Base-by-base conservation (phyloP, 2,797 vertebrate genomes). In the Triplophysa bombifrons region DNA sequence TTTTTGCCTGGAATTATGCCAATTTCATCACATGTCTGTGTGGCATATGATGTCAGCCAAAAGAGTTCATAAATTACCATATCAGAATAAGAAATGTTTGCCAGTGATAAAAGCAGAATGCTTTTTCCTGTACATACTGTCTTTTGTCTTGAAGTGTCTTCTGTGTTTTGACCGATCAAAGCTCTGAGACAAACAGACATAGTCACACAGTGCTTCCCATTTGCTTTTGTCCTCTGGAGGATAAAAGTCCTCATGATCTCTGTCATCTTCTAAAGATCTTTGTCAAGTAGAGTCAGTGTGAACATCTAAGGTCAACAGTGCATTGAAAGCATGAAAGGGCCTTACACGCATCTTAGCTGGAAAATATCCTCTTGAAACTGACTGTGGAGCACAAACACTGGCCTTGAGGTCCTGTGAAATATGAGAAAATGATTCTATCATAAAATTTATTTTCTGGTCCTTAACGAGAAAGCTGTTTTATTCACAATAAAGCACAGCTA, bases 191-290 rank as follows among this genome's bases (percentile, higher is more conserved):
- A 51, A 64, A 75, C 72, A 75, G 61, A 74, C 73, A 76, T 64
- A 71, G 74, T 71, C 78, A 74, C 69, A 60, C 70, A 83, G 60
- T 82, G 60, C 56, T 77, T 66, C 38, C 10, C 70, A 69, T 68
- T 83, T 51, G 69, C 80, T 67, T 82, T 74, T 73, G 75, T 80
- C 76, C 80, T 88, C 85, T 86, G 38, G 56, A 88, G 48, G 55
- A 77, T 88, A 88, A 89, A 88, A 87, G 86, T 74, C 80, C 27
- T 82, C 83, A 65, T 76, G 78, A 74, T 76, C 80, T 83, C 85
- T 91, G 85, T 91, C 88, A 91, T 92, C 90, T 85, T 88, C 84
- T 84, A 80, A 89, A 78, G 67, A 65, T 10, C 87, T 88, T 30
- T 85, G 85, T 85, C 74, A 76, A 56, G 50, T 63, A 44, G 65